These are phyloP conservation scores for Euthynnus affinis DNA, from an alignment of 2,797 vertebrate species.

Conservation along the genomic window DNA sequence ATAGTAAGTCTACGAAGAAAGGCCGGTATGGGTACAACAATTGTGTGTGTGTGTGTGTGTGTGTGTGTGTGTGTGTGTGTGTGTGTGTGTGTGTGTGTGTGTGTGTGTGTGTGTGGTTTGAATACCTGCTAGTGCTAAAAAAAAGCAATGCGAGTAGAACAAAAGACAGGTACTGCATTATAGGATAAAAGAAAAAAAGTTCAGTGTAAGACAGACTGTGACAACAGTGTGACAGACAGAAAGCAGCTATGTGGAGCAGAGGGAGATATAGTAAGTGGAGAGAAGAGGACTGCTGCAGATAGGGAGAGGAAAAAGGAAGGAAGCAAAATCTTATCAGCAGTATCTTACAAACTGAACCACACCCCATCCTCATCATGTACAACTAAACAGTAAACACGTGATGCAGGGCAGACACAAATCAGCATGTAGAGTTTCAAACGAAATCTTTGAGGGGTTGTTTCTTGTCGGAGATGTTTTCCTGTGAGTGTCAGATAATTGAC, in stretches of 20 bases:
- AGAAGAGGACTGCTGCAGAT: neutral
- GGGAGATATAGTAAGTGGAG: neutral
- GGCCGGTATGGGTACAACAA: neutral
- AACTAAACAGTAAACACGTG: neutral
- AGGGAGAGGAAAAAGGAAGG: neutral
- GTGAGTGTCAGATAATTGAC: neutral
- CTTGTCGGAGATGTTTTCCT: no score
- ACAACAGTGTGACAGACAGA: neutral
- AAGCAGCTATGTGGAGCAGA: neutral
- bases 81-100: neutral
- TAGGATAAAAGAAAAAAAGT: neutral
- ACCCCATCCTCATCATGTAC: neutral
- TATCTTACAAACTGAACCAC: neutral
- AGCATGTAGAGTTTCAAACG: slow-evolving; percentile 1
- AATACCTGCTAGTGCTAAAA: no score
- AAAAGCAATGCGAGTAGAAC: neutral
- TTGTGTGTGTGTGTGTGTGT: neutral
- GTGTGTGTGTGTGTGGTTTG: neutral
- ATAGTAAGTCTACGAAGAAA: neutral
- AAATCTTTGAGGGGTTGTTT: neutral
- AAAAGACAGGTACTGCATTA: neutral
- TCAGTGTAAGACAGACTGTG: neutral
- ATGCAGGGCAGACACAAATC: neutral
- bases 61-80: neutral
- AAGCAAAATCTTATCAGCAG: neutral